Evolutionary conservation across 2,113 vertebrate genomes (phyloP).

Genomic region (Myiagra hebetior): DNA sequence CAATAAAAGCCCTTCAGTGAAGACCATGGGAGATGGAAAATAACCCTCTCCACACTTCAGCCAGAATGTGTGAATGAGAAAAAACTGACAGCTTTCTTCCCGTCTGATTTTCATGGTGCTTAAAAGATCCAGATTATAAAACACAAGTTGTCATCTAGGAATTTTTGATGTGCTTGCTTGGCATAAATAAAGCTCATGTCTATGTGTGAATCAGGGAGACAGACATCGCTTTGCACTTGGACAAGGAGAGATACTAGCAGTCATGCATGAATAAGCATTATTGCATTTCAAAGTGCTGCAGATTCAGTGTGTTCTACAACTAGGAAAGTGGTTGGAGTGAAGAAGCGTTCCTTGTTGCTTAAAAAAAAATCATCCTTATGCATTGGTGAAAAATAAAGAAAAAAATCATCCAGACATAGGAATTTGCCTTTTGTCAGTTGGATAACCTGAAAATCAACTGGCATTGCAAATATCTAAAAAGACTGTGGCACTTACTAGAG

Average conservation of each 20-base stretch:
- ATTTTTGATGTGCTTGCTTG: slow-evolving; percentile 11
- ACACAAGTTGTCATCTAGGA: background rate
- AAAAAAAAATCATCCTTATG: background rate
- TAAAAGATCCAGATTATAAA: slow-evolving; percentile 1
- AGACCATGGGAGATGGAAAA: background rate
- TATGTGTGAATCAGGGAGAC: slow-evolving; percentile 14
- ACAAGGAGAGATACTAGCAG: background rate
- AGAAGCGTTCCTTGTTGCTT: background rate
- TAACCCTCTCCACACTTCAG: background rate
- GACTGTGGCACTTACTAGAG: background rate
- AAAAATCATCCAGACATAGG: background rate
- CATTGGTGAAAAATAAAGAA: background rate
- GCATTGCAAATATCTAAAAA: background rate
- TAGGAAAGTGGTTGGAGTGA: background rate
- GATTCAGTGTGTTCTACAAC: background rate
- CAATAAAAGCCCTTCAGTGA: background rate
- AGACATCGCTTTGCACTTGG: background rate
- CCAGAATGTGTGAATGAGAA: background rate
- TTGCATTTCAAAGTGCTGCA: background rate
- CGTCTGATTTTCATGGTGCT: background rate
- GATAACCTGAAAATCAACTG: background rate
- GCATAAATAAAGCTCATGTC: background rate
- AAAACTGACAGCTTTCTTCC: background rate
- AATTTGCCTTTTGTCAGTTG: background rate
- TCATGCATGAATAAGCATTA: background rate